A percentile compares a stretch with the other conserved stretches of the same genome.
phyloP scores from a whole-genome alignment of 2,797 vertebrate species.

The Etheostoma nigrum region DNA sequence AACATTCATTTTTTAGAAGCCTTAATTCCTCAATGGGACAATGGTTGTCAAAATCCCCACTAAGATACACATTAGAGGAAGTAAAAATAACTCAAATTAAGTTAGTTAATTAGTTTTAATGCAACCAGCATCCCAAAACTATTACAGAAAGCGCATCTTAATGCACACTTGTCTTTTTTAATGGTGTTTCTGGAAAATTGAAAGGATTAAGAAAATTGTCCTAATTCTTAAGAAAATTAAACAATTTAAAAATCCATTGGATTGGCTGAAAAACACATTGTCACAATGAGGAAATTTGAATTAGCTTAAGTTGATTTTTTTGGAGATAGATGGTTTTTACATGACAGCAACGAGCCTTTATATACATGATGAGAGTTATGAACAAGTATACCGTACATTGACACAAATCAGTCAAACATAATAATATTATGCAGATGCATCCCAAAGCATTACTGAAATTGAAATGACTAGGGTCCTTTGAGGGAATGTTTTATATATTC shows the following conservation, averaged over 20 bases:
- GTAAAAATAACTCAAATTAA: neutral
- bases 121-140: neutral
- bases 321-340: neutral
- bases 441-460: neutral
- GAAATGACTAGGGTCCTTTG: neutral
- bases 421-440: neutral
- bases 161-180: neutral
- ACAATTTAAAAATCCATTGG: neutral
- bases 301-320: neutral
- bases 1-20: neutral
- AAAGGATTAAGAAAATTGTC: neutral
- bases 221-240: too few species aligned
- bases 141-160: neutral
- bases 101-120: too few species aligned
- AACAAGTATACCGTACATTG: neutral
- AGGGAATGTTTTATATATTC: slow-evolving; percentile 3
- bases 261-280: neutral
- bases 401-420: neutral
- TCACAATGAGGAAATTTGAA: neutral
- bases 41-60: slow-evolving; percentile 5
- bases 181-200: neutral
- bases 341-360: neutral
- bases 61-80: neutral
- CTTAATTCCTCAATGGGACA: neutral
- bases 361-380: neutral